These are phyloP conservation scores for Globodera ellingtonae DNA, from an alignment of 1,140 invertebrate genomes.

Conservation along the genomic window DNA sequence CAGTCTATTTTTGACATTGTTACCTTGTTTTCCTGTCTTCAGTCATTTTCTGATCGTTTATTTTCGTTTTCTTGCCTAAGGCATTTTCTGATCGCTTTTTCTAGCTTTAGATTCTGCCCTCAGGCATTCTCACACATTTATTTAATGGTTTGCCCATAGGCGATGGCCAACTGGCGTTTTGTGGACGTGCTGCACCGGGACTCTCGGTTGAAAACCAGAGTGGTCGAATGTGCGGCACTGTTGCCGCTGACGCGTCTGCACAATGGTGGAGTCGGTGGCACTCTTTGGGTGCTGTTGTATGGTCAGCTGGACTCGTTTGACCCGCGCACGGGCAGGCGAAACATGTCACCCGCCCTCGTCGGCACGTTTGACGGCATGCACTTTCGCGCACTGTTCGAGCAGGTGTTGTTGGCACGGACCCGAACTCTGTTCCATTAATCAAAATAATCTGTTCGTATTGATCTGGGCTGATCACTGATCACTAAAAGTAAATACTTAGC, in stretches of 20 bases:
- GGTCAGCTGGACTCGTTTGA: conserved; percentile 14
- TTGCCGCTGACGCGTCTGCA: not conserved
- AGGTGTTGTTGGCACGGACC: not conserved
- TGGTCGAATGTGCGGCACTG: conserved; percentile 27
- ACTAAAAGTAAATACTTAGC: not conserved
- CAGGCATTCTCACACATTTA: no score
- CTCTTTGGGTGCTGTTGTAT: conserved; percentile 33
- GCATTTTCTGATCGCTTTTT: no score
- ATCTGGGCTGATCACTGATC: no score
- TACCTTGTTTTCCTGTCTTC: no score
- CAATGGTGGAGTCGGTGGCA: conserved; percentile 7
- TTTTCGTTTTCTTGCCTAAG: no score
- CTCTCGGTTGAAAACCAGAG: conserved; percentile 25
- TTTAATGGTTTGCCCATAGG: not conserved
- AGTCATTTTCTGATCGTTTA: no score
- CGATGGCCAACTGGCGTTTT: conserved; percentile 22
- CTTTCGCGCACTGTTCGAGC: not conserved
- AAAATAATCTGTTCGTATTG: no score
- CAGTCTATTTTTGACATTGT: no score
- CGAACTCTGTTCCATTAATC: no score
- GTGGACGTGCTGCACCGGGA: conserved; percentile 20
- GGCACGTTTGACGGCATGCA: conserved; percentile 19
- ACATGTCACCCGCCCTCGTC: conserved; percentile 23
- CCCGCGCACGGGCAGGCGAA: conserved; percentile 21
- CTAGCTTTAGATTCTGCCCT: no score